These are phyloP conservation scores for Macrotrachela quadricornifera DNA, from an alignment of 1,140 invertebrate species.

Conservation along the genomic window DNA sequence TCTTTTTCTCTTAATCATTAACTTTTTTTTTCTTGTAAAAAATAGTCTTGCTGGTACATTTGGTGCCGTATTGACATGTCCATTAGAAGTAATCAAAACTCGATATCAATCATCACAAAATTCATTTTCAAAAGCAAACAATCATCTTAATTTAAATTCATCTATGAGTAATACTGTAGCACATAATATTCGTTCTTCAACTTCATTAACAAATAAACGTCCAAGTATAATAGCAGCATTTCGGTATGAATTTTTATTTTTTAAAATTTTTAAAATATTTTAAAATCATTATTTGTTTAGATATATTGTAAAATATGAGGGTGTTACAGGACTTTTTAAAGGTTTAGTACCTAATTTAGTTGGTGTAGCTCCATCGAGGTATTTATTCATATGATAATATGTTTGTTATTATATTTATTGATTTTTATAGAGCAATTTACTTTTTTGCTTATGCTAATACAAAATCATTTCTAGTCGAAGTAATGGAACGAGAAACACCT, in stretches of 20 bases:
- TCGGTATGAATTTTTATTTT: too few species aligned
- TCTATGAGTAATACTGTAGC: too few species aligned
- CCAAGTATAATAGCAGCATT: not conserved
- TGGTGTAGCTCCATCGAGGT: slow-evolving; percentile 77
- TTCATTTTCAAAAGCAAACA: not conserved
- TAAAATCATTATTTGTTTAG: not conserved
- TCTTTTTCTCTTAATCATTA: too few species aligned
- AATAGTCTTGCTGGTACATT: slow-evolving; percentile 70
- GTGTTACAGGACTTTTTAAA: slow-evolving; percentile 73
- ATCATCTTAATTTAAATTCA: not conserved
- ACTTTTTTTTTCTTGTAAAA: too few species aligned
- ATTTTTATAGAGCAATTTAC: slow-evolving; percentile 62
- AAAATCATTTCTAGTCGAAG: too few species aligned
- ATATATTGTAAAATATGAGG: slow-evolving; percentile 47
- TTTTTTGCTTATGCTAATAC: slow-evolving; percentile 45
- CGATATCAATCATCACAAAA: slow-evolving; percentile 54
- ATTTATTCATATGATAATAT: slow-evolving; percentile 9
- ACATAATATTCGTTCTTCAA: not conserved
- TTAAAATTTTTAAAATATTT: not conserved
- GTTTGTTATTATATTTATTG: not conserved
- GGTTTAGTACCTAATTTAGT: slow-evolving; percentile 88
- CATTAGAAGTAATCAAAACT: slow-evolving; percentile 93
- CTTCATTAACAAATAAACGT: not conserved
- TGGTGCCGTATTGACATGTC: slow-evolving; percentile 86
- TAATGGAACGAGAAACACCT: too few species aligned